Evolutionary conservation across 2,113 vertebrate genomes (phyloP).

Genomic region (Gasterosteus nipponicus): DNA sequence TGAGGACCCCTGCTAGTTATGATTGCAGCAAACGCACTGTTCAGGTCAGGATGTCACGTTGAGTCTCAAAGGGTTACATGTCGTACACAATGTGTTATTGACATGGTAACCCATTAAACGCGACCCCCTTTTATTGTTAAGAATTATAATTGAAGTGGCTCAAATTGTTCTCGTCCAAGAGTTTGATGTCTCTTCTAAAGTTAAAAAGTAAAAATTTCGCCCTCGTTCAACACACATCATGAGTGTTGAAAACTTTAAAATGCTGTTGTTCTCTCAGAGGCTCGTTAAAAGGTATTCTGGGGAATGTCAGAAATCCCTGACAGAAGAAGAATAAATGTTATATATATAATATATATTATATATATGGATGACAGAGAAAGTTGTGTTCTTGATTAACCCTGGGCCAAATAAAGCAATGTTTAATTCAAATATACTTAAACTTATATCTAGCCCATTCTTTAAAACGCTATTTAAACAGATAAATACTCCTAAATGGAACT

Average conservation of each 20-base stretch:
- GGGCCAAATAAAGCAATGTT: background rate
- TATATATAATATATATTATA: no score
- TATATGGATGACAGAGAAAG: background rate
- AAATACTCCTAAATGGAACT: background rate
- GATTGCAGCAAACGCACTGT: background rate
- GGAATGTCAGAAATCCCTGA: background rate
- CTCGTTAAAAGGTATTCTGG: slow-evolving; percentile 18
- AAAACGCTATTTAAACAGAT: slow-evolving; percentile 1
- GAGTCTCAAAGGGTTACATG: background rate
- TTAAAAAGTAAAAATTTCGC: slow-evolving; percentile 19
- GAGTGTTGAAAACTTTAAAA: slow-evolving; percentile 10
- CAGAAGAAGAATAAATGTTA: background rate
- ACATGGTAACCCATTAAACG: slow-evolving; percentile 1
- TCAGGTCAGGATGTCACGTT: slow-evolving; percentile 7
- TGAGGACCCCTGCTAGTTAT: background rate
- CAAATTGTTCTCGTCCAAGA: slow-evolving; percentile 12
- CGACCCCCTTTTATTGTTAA: background rate
- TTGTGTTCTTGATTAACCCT: background rate
- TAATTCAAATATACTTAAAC: background rate
- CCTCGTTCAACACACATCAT: slow-evolving; percentile 8
- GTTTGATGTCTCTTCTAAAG: slow-evolving; percentile 17
- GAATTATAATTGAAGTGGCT: background rate
- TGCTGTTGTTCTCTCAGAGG: background rate
- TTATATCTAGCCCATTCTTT: background rate
- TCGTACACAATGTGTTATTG: background rate